Evolutionary conservation across 2,888 invertebrate genomes (phyloP).

Genomic region (Thera obeliscata): DNA sequence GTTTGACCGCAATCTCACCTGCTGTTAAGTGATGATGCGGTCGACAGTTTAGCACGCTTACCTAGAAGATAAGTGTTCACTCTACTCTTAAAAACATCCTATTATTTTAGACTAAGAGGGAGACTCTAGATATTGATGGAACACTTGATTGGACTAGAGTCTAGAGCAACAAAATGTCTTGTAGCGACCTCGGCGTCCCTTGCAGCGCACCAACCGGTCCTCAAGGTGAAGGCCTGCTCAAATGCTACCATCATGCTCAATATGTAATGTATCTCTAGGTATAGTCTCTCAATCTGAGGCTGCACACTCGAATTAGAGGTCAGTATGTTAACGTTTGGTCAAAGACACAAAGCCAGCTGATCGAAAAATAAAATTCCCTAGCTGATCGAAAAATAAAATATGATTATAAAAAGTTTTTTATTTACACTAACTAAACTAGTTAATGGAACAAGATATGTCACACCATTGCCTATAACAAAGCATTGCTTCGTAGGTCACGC

Average conservation of each 20-base stretch:
- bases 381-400: no score
- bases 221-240: constrained; percentile 63
- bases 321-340: neutral
- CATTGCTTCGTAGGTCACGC: no score
- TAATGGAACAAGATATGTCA: no score
- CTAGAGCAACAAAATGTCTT: constrained; percentile 12
- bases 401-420: no score
- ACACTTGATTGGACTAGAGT: neutral
- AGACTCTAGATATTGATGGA: neutral
- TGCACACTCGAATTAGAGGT: constrained; percentile 11
- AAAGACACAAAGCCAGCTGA: neutral
- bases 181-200: constrained; percentile 48
- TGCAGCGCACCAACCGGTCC: constrained; percentile 51
- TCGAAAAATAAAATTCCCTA: neutral
- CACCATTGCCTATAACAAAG: no score
- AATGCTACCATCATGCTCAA: constrained; percentile 31
- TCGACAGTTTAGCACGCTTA: no score
- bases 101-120: no score
- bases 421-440: no score
- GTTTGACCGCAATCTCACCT: no score
- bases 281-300: neutral
- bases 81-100: no score
- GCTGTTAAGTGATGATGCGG: no score
- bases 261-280: constrained; percentile 1
- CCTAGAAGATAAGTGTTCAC: no score